Evolutionary conservation across 2,113 vertebrate species (phyloP), one percentile per base, ranked within the genome.

Genomic region (Acrocephalus kingi): DNA sequence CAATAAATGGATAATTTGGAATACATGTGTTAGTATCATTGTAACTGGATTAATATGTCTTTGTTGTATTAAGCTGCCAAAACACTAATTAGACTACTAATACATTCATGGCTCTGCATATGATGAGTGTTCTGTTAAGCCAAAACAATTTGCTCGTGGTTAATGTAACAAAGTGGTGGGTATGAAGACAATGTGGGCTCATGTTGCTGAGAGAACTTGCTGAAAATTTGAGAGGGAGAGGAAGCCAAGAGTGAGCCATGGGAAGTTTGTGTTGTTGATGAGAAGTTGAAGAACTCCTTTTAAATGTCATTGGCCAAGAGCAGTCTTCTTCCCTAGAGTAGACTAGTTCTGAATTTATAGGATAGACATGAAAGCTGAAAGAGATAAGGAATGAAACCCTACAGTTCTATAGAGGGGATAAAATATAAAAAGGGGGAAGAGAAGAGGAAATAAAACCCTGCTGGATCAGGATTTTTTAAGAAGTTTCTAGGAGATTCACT

Each of bases 31-130:
- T 84, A 67, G 6, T 86, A 80, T 74, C 2, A 0, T 63, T 88
- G 55, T 88, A 92, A 94, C 37, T 51, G 83, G 72, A 92, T 94
- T 95, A 92, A 74, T 89, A 30, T n/a, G 43, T 74, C 59, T 93
- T 93, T 81, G 48, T 93, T 95, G 63, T 74, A 67, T 66, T 92
- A 92, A 52, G n/a, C 43, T 88, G 75, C 83, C 75, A 90, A 76
- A 69, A 46, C 58, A 30, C 85, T 93, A 95, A 88, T 95, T 90
- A 92, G 25, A 51, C 79, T 93, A 56, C 49, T 93, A 55, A 93
- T 88, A 86, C 73, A 84, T 92, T 77, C 72, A 67, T 92, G 76
- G 15, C 16, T 94, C 10, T 90, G 55, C 68, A 77, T 90, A 74
- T 84, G 83, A 90, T 2, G 6, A 80, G 46, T 55, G 8, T 80